Conservation (phyloP, 2,113 vertebrate genomes). For the Cygnus buccinator region DNA sequence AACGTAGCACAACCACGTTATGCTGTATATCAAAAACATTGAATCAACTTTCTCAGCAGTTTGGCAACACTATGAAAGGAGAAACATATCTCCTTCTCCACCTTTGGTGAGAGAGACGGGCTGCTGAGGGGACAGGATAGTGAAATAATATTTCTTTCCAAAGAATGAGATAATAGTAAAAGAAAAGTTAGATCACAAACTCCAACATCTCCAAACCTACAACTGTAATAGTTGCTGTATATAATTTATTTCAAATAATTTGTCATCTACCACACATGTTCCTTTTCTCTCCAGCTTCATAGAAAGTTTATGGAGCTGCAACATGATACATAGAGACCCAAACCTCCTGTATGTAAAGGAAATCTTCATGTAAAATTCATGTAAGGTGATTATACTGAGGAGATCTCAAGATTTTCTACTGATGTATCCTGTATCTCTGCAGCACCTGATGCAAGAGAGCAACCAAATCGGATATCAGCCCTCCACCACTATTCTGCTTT, state of each 20-base stretch:
- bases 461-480: neutral
- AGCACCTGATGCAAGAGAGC: neutral
- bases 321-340: neutral
- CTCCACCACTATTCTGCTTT: neutral
- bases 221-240: neutral
- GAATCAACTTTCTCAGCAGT: neutral
- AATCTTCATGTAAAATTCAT: neutral
- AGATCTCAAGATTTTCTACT: neutral
- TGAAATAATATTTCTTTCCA: neutral
- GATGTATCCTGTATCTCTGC: neutral
- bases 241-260: neutral
- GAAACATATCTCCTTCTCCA: neutral
- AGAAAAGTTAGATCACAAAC: neutral
- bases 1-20: neutral
- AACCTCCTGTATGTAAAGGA: neutral
- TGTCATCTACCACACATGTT: rapidly evolving
- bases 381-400: neutral
- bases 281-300: neutral
- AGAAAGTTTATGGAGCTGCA: neutral
- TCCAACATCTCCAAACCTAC: neutral
- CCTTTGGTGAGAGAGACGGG: neutral
- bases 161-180: neutral
- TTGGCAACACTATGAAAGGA: neutral
- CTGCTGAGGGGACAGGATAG: neutral
- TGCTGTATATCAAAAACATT: neutral